Evolutionary conservation across 2,888 invertebrate species (phyloP).

Genomic region (Fabriciana adippe): DNA sequence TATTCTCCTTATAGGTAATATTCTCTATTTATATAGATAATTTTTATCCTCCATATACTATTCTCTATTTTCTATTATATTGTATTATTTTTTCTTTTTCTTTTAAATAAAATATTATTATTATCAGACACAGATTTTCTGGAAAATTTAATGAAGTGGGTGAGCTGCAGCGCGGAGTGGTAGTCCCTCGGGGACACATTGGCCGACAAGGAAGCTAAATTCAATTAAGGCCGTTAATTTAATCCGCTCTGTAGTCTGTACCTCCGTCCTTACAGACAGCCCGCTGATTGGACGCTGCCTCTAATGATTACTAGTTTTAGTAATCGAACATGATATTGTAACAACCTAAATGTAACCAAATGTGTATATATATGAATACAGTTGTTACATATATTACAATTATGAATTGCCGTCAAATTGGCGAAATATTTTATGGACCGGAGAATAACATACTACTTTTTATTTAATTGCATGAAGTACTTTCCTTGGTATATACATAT

Average conservation of each 20-base stretch:
- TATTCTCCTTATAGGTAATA: too few relatives aligned
- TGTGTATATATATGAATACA: too few relatives aligned
- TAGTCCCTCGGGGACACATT: slow-evolving; percentile 60
- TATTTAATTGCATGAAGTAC: too few relatives aligned
- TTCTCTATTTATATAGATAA: too few relatives aligned
- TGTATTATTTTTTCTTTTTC: too few relatives aligned
- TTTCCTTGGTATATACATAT: too few relatives aligned
- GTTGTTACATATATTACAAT: too few relatives aligned
- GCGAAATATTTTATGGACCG: too few relatives aligned
- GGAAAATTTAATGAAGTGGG: slow-evolving; percentile 35
- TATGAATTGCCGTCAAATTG: too few relatives aligned
- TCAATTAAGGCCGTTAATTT: slow-evolving; percentile 82
- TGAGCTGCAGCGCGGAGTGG: slow-evolving; percentile 31
- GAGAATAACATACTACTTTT: too few relatives aligned
- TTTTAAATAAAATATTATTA: background rate
- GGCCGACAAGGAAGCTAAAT: slow-evolving; percentile 79
- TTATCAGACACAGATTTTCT: slow-evolving; percentile 18
- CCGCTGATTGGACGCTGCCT: slow-evolving; percentile 63
- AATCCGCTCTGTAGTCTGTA: slow-evolving; percentile 66
- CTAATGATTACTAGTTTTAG: slow-evolving; percentile 31
- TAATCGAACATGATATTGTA: slow-evolving; percentile 11
- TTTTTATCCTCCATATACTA: too few relatives aligned
- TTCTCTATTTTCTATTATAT: too few relatives aligned
- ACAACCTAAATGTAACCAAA: background rate
- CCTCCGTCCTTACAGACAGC: slow-evolving; percentile 57